Conservation (phyloP, 23 tunicate genomes). For the Ascidia mentula region DNA sequence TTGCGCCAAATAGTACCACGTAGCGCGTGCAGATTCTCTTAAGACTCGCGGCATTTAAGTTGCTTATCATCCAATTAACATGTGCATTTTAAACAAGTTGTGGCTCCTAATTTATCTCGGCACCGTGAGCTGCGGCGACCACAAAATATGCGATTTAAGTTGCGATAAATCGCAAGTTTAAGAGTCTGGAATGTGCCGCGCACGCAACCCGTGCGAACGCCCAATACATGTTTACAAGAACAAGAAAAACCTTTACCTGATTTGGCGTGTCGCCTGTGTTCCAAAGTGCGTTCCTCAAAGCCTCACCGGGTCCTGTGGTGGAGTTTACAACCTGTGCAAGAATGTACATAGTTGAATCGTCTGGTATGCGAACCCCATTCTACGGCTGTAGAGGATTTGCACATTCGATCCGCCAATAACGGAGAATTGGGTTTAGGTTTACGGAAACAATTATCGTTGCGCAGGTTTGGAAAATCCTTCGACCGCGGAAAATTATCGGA, state of each 20-base stretch:
- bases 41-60: not conserved
- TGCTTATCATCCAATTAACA: not conserved
- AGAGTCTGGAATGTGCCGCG: not conserved
- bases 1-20: too few species aligned
- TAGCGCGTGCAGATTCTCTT: not conserved
- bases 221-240: too few species aligned
- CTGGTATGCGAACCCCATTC: too few species aligned
- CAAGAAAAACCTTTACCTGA: conserved; percentile 77
- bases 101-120: not conserved
- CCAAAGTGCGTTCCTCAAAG: conserved; percentile 86
- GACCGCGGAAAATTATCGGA: not conserved
- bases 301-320: conserved; percentile 79
- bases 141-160: not conserved
- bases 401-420: not conserved
- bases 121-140: not conserved
- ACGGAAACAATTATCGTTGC: not conserved
- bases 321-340: conserved; percentile 74
- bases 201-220: too few species aligned
- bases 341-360: too few species aligned
- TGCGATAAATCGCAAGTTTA: not conserved
- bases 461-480: not conserved
- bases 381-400: too few species aligned
- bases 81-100: not conserved
- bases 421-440: not conserved
- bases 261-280: conserved; percentile 83